Conservation (phyloP, 1,140 invertebrate species). For the Calosoma granatense region DNA sequence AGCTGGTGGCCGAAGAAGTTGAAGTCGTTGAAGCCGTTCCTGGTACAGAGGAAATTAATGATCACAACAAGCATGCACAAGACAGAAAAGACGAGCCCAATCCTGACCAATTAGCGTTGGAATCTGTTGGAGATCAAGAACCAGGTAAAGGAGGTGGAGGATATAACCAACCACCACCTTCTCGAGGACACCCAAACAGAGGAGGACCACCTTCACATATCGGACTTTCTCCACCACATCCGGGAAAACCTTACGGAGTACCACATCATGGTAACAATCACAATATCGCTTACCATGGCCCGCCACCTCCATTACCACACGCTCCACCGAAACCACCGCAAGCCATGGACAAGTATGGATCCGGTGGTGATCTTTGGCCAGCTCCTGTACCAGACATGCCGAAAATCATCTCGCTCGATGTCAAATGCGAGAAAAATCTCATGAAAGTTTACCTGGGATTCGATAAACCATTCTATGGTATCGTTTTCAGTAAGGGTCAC, state of each 20-base stretch:
- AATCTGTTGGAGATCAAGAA: conserved; percentile 50
- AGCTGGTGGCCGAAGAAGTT: conserved; percentile 48
- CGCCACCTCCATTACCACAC: conserved; percentile 48
- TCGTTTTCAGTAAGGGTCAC: conserved; percentile 87
- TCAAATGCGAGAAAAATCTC: conserved; percentile 87
- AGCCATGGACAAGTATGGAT: conserved; percentile 46
- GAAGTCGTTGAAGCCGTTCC: conserved; percentile 52
- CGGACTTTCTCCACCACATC: conserved; percentile 35
- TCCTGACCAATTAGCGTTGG: conserved; percentile 54
- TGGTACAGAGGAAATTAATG: conserved; percentile 42
- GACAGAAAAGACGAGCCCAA: conserved; percentile 33
- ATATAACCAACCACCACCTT: conserved; percentile 29
- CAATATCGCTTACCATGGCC: conserved; percentile 49
- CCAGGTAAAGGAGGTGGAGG: conserved; percentile 31
- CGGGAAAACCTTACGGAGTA: conserved; percentile 18
- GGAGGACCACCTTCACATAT: conserved; percentile 20
- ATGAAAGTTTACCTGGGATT: conserved; percentile 90
- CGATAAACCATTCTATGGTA: conserved; percentile 90
- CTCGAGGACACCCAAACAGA: conserved; percentile 22
- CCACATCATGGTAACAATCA: conserved; percentile 21
- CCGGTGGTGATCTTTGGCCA: conserved; percentile 63
- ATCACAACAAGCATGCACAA: conserved; percentile 26
- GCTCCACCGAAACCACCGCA: conserved; percentile 39
- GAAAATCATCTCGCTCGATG: conserved; percentile 81
- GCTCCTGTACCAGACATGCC: conserved; percentile 74